Conservation (phyloP, 1,140 invertebrate species). For the Drosophila orosa region DNA sequence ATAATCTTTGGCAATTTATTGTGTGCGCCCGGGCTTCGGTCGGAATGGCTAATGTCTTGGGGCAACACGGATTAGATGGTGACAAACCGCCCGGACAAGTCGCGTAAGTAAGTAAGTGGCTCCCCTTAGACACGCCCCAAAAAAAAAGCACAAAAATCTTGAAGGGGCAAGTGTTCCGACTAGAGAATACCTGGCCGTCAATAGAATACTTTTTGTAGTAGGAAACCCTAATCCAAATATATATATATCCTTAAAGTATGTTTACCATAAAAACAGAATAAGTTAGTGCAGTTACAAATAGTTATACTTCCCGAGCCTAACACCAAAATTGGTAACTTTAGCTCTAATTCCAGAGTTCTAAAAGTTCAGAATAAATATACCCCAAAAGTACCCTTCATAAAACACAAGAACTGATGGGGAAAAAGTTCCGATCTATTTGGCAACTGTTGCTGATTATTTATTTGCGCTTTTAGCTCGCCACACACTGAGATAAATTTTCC, state of each 20-base stretch:
- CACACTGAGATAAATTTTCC: slow-evolving; percentile 51
- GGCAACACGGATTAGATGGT: slow-evolving; percentile 68
- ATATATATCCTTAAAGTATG: no score
- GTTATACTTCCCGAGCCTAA: no score
- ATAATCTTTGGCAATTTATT: slow-evolving; percentile 81
- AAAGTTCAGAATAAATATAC: no score
- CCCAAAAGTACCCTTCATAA: not conserved
- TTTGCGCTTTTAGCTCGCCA: slow-evolving; percentile 73
- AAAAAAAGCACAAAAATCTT: not conserved
- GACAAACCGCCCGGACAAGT: slow-evolving; percentile 61
- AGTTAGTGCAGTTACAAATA: no score
- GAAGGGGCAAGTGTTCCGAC: not conserved
- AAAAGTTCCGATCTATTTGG: slow-evolving; percentile 76
- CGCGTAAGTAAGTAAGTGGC: slow-evolving; percentile 42
- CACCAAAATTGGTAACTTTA: no score
- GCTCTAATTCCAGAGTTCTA: not conserved
- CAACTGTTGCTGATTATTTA: slow-evolving; percentile 83
- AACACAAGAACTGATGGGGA: slow-evolving; percentile 5
- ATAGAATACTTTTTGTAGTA: not conserved
- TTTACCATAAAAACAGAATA: no score
- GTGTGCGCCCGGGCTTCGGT: slow-evolving; percentile 11
- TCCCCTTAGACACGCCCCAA: slow-evolving; percentile 41
- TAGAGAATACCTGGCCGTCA: not conserved
- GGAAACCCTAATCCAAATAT: no score
- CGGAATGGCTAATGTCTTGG: slow-evolving; percentile 59